A percentile compares a stretch with the other conserved stretches of the same genome.
Conservation (phyloP, 2,797 vertebrate species). For the Pteropus rufus region DNA sequence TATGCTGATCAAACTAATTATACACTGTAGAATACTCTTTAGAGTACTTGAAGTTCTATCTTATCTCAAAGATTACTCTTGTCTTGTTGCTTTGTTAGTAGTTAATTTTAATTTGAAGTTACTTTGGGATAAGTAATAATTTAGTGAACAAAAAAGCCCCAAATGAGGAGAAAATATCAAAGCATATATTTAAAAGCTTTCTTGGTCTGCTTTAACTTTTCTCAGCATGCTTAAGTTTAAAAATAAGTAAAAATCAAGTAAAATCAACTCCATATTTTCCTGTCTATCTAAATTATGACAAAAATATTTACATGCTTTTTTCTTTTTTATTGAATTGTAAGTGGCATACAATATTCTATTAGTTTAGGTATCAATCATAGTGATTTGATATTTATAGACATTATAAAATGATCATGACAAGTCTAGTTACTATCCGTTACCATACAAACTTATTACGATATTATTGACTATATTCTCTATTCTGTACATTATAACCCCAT, state of each 20-base stretch:
- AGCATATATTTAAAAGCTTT: background rate
- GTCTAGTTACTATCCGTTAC: background rate
- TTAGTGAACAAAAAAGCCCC: constrained; percentile 39
- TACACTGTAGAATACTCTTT: constrained; percentile 30
- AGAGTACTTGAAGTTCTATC: constrained; percentile 32
- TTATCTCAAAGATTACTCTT: constrained; percentile 21
- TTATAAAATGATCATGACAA: background rate
- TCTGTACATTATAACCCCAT: background rate
- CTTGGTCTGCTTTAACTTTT: constrained; percentile 19
- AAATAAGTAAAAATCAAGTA: constrained; percentile 3
- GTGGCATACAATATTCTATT: background rate
- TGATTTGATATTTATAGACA: background rate
- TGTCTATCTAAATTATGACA: background rate
- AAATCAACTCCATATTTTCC: background rate
- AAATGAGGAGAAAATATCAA: background rate
- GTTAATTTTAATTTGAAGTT: constrained; percentile 55
- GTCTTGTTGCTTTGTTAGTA: constrained; percentile 30
- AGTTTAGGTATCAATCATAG: background rate
- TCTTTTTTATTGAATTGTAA: background rate
- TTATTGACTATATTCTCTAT: background rate
- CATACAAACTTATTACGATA: background rate
- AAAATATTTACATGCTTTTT: background rate
- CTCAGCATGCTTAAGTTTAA: background rate
- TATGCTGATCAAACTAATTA: constrained; percentile 57
- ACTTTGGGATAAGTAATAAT: constrained; percentile 54